A percentile compares a stretch with the other conserved stretches of the same genome.
These are phyloP conservation scores for Ceratosolen solmsi DNA, from an alignment of 1,140 invertebrate species.

Conservation along the genomic window DNA sequence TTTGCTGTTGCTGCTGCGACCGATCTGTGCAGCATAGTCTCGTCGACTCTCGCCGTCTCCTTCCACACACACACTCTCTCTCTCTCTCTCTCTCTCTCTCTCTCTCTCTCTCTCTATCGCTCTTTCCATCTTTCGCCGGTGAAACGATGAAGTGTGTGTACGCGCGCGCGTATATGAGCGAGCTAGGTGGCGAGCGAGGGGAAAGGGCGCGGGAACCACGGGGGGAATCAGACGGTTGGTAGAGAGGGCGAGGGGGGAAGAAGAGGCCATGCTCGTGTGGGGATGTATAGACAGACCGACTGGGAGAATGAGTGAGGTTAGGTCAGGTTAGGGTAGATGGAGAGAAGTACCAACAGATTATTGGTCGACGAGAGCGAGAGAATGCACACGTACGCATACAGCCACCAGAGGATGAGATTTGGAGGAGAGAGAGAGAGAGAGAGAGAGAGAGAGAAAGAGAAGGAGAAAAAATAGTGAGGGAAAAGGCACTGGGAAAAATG, in stretches of 20 bases:
- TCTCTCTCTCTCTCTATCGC: constrained; percentile 19
- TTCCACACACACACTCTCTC: background rate
- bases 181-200: background rate
- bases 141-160: constrained; percentile 30
- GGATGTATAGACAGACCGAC: background rate
- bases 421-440: too few species aligned
- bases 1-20: constrained; percentile 18
- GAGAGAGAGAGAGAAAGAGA: too few species aligned
- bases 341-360: constrained; percentile 38
- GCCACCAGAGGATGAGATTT: background rate
- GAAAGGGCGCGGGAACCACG: background rate
- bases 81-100: background rate
- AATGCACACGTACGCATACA: background rate
- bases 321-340: constrained; percentile 14
- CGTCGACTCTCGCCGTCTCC: constrained; percentile 51
- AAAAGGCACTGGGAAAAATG: background rate
- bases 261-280: background rate
- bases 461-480: background rate
- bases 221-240: too few species aligned
- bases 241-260: background rate
- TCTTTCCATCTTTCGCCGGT: constrained; percentile 47
- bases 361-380: constrained; percentile 4
- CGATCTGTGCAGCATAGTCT: constrained; percentile 31
- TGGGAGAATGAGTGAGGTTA: background rate
- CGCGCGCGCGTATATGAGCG: too few species aligned